These are phyloP conservation scores for Zaprionus nigranus DNA, from an alignment of 1,140 invertebrate genomes.

Conservation along the genomic window DNA sequence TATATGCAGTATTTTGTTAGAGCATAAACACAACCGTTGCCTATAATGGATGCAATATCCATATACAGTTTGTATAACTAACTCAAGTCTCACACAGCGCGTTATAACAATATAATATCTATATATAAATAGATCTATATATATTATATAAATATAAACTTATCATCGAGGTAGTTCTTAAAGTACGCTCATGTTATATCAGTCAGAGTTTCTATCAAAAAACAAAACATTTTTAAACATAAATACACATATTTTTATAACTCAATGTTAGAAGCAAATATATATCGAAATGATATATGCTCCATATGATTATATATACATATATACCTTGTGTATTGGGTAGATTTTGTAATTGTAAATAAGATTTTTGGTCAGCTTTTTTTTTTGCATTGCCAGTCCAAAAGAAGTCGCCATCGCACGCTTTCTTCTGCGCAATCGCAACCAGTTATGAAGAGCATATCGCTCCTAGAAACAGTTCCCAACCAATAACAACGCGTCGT, in stretches of 20 bases:
- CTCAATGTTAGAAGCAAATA: slow-evolving; percentile 4
- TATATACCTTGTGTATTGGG: slow-evolving; percentile 35
- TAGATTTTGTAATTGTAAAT: slow-evolving; percentile 68
- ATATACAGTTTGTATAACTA: slow-evolving; percentile 72
- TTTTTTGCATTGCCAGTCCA: slow-evolving; percentile 15
- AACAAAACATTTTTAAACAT: slow-evolving; percentile 47
- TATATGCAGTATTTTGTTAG: slow-evolving; percentile 76
- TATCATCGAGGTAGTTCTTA: slow-evolving; percentile 39
- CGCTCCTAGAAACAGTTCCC: slow-evolving; percentile 30
- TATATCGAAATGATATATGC: not conserved
- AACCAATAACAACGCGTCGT: slow-evolving; percentile 21
- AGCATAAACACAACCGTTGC: slow-evolving; percentile 75
- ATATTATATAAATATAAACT: slow-evolving; percentile 35
- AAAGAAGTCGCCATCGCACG: not conserved
- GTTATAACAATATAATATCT: slow-evolving; percentile 61
- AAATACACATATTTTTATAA: slow-evolving; percentile 59
- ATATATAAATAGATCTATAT: slow-evolving; percentile 54
- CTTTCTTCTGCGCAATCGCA: slow-evolving; percentile 13
- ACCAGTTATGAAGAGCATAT: slow-evolving; percentile 40
- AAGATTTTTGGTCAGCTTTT: slow-evolving; percentile 33
- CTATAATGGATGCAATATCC: slow-evolving; percentile 67
- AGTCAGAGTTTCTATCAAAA: slow-evolving; percentile 73
- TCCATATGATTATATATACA: slow-evolving; percentile 5
- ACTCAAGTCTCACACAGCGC: slow-evolving; percentile 75
- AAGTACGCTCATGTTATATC: slow-evolving; percentile 72